Evolutionary conservation across 2,797 vertebrate genomes (phyloP).

Genomic region (Arnoldichthys spilopterus): DNA sequence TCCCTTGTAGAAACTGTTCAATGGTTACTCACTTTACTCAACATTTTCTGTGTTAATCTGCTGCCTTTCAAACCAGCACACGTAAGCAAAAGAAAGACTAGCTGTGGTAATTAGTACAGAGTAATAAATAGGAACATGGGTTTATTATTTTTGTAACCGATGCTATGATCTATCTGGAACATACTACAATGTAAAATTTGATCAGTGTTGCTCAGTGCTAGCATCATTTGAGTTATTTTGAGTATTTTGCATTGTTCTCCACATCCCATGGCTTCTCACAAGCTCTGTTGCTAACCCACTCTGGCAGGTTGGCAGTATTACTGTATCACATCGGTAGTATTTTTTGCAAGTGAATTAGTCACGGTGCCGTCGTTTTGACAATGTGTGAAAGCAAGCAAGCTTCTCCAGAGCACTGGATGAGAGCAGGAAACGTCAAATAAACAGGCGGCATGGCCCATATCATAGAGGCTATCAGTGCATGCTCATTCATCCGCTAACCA

Average conservation of each 20-base stretch:
- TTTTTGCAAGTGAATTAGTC: slow-evolving; percentile 40
- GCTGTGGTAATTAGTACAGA: background rate
- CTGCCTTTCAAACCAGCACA: too few relatives aligned
- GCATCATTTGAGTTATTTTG: background rate
- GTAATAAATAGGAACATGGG: background rate
- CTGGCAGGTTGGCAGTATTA: slow-evolving; percentile 23
- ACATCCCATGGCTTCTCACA: slow-evolving; percentile 10
- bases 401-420: slow-evolving; percentile 41
- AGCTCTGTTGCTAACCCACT: slow-evolving; percentile 20
- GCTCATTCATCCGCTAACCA: slow-evolving; percentile 51
- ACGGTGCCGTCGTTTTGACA: slow-evolving; percentile 45
- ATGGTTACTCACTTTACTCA: too few relatives aligned
- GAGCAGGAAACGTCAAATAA: slow-evolving; percentile 34
- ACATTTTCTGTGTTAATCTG: too few relatives aligned
- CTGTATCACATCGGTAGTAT: background rate
- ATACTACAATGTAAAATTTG: background rate
- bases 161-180: background rate
- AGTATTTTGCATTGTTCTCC: background rate
- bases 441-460: slow-evolving; percentile 13
- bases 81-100: background rate
- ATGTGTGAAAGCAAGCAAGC: slow-evolving; percentile 45
- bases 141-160: background rate
- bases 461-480: slow-evolving; percentile 48
- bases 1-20: too few relatives aligned
- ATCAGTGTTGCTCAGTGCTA: background rate